Percentiles rank a stretch among this genome's conserved stretches.
These are phyloP conservation scores for Drosophila austrosaltans DNA, from an alignment of 2,888 invertebrate genomes.

Conservation along the genomic window DNA sequence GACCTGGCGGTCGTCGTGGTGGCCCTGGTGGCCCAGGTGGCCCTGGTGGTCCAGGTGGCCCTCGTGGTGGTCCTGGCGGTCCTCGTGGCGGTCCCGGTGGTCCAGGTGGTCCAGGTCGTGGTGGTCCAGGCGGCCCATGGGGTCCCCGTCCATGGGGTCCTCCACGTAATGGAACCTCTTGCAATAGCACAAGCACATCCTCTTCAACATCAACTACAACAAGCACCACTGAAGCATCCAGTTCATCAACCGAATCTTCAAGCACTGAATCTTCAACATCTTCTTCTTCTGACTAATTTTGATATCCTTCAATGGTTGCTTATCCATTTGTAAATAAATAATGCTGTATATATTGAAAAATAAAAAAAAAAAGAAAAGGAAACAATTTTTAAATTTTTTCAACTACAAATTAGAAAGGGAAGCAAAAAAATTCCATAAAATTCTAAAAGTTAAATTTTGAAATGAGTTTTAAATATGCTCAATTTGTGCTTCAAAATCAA, in stretches of 20 bases:
- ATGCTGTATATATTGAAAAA: not conserved
- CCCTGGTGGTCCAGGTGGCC: slow-evolving; percentile 7
- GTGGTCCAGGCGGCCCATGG: slow-evolving; percentile 16
- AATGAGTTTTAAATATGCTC: too few species aligned
- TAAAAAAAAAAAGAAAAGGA: too few species aligned
- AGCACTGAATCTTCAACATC: not conserved
- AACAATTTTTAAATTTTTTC: too few species aligned
- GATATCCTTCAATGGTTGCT: not conserved
- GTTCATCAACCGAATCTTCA: not conserved
- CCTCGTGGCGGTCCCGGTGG: slow-evolving; percentile 1
- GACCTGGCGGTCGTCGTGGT: slow-evolving; percentile 22
- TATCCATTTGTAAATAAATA: not conserved
- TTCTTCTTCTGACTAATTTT: not conserved
- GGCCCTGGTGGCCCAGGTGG: slow-evolving; percentile 22
- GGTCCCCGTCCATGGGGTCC: not conserved
- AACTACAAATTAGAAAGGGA: too few species aligned
- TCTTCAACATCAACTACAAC: not conserved
- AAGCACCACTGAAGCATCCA: not conserved
- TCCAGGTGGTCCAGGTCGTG: not conserved
- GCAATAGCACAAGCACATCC: not conserved
- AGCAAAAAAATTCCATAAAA: too few species aligned
- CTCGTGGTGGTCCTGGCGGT: slow-evolving; percentile 7
- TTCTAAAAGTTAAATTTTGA: too few species aligned
- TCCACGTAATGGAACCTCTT: not conserved
- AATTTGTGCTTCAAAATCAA: too few species aligned